These are phyloP conservation scores for Nyctereutes procyonoides DNA, from an alignment of 2,113 vertebrate genomes.

Conservation along the genomic window DNA sequence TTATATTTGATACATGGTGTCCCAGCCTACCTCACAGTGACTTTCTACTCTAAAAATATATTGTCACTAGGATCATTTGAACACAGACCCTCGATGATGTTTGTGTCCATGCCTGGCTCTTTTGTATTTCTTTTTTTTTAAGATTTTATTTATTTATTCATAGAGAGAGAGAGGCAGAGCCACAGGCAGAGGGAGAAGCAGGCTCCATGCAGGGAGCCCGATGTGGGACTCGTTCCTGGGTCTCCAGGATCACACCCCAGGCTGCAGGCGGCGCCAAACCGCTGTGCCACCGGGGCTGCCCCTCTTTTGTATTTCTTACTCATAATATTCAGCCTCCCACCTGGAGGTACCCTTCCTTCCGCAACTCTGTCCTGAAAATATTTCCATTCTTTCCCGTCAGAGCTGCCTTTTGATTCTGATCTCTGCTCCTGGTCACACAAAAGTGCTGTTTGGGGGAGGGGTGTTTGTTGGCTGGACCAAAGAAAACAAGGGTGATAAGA, in stretches of 20 bases:
- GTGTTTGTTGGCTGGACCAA: not conserved
- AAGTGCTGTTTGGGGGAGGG: not conserved
- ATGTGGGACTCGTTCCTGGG: too few relatives aligned
- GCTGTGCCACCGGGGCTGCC: too few relatives aligned
- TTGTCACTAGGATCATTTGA: not conserved
- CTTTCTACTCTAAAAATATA: constrained; percentile 10
- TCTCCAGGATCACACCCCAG: too few relatives aligned
- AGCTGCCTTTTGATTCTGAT: not conserved
- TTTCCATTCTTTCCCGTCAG: not conserved
- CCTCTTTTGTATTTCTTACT: not conserved
- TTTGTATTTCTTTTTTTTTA: not conserved
- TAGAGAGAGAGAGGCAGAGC: too few relatives aligned
- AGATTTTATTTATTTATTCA: too few relatives aligned
- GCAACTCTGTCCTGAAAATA: not conserved
- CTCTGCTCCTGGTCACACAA: not conserved
- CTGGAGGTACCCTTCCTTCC: not conserved
- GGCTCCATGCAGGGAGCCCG: too few relatives aligned
- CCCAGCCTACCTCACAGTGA: not conserved
- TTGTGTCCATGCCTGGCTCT: not conserved
- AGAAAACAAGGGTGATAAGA: not conserved
- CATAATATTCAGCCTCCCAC: not conserved
- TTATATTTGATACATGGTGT: not conserved
- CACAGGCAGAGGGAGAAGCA: too few relatives aligned
- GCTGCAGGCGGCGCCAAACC: too few relatives aligned
- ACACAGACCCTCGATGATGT: not conserved